Evolutionary conservation across 1,140 invertebrate species (phyloP), one percentile per base, ranked within the genome.

Genomic region (Phymorhynchus buccinoides): DNA sequence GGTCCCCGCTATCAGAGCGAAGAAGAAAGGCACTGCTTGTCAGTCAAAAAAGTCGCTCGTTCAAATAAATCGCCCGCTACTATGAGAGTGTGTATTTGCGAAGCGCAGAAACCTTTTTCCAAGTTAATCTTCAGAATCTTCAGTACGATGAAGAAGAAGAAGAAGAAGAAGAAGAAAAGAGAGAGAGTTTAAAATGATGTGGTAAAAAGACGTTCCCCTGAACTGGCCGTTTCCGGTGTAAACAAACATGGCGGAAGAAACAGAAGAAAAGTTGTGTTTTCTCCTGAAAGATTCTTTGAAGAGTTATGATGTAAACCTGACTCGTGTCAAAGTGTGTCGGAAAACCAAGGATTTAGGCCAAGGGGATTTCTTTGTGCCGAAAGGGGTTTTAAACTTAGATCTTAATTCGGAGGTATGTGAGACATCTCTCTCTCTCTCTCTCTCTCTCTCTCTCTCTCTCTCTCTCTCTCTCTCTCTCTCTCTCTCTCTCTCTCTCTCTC

Each of bases 181-280:
- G 44, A 48, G 44, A 48, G 44, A 48, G 18, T 6, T 18, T 9
- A 9, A 18, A 6, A 48, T 9, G 44, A 9, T 48, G 44, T 18
- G 44, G 44, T 48, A 48, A 48, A 48, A 48, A 48, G 44, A 48
- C 18, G 18, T n/a, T n/a, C n/a, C n/a, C n/a, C n/a, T n/a, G n/a
- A n/a, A n/a, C n/a, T n/a, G n/a, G n/a, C n/a, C n/a, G n/a, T n/a
- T 75, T 84, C 83, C 83, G 83, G 39, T 84, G 83, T 84, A 77
- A 84, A 84, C 83, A 84, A 84, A 27, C n/a, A 84, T 84, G 84
- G 84, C 84, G 30, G 44, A 48, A 37, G 14, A 68, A 2, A 68
- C 30, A 3, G 73, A 84, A 39, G 37, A 37, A 3, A 62, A 32
- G 32, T 52, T 80, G 52, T 32, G 48, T 14, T 3, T 42, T 39